Evolutionary conservation across 2,113 vertebrate species (phyloP), one percentile per base, ranked within the genome.

Genomic region (Ctenodactylus gundi): DNA sequence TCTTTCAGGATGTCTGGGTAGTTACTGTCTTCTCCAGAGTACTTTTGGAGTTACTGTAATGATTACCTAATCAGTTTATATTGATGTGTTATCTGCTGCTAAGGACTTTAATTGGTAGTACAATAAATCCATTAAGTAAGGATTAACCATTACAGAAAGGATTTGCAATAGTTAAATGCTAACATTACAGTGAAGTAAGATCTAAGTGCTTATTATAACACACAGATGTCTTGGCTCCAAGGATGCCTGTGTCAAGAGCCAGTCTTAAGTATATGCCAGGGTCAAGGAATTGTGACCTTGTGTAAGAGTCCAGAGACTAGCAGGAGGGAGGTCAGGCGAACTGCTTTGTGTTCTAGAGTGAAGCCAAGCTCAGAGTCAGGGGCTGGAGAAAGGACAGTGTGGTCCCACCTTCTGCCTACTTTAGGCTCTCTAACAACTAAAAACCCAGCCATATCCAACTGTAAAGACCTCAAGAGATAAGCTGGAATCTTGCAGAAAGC

Each of bases 171-270:
- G 96, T 96, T 97, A 97, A 98, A 96, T 96, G 96, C 97, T 97
- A 97, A 93, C 93, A 95, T 98, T 97, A 96, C 95, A 49, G 96
- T 95, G 93, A 85, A 96, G 94, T 46, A 94, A 97, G 97, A 97
- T 96, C 97, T 98, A 98, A 98, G 98, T 85, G 90, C 95, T 81
- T 98, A 96, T 97, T 96, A 90, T 97, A 94, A 94, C 93, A 96
- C 88, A 29, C 97, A 98, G 98, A 97, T 98, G 97, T 96, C 97
- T 98, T 98, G 97, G 97, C 97, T 98, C 97, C 68, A 82, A 90
- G 94, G 97, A 96, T 93, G 88, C 62, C 1, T 96, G 95, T 97
- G 85, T 97, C 95, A 98, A 97, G 91, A 7, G 93, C 98, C 96
- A 86, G 96, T 14, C 23, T 97, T 98, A 98, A 95, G 95, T 36